These are phyloP conservation scores for Mesoclemmys tuberculata DNA, from an alignment of 2,113 vertebrate species.

Conservation along the genomic window DNA sequence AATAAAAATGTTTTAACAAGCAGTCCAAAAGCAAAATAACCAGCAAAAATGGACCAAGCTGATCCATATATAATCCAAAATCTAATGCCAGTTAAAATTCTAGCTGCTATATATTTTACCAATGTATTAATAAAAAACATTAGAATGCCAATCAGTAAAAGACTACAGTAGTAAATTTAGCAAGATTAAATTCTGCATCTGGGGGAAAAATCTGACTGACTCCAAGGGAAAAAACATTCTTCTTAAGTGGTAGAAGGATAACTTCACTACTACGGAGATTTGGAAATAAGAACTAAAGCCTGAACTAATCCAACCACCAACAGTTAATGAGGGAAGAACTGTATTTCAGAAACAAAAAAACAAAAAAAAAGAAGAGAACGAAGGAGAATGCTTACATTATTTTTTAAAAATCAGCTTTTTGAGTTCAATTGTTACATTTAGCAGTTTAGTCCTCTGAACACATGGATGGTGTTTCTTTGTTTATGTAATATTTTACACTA, in stretches of 20 bases:
- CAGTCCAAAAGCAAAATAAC: too few species aligned
- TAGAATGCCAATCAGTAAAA: not conserved
- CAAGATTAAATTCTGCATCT: not conserved
- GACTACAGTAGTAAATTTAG: not conserved
- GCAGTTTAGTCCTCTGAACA: not conserved
- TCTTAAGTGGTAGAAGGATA: not conserved
- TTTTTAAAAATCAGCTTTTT: not conserved
- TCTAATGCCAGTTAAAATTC: not conserved
- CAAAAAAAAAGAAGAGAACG: not conserved
- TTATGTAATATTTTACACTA: not conserved
- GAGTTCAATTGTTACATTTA: not conserved
- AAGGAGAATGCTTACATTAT: not conserved
- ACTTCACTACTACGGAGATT: not conserved
- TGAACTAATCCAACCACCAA: not conserved
- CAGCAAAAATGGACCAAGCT: too few species aligned
- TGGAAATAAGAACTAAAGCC: not conserved
- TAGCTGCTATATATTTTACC: not conserved
- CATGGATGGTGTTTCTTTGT: not conserved
- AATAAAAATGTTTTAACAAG: too few species aligned
- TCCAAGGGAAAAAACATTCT: not conserved
- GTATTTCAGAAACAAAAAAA: not conserved
- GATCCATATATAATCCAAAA: too few species aligned
- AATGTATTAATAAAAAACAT: not conserved
- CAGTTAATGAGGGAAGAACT: not conserved
- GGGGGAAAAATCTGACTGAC: not conserved